Evolutionary conservation across 2,113 vertebrate species (phyloP).

Genomic region (Puffinus mauretanicus): DNA sequence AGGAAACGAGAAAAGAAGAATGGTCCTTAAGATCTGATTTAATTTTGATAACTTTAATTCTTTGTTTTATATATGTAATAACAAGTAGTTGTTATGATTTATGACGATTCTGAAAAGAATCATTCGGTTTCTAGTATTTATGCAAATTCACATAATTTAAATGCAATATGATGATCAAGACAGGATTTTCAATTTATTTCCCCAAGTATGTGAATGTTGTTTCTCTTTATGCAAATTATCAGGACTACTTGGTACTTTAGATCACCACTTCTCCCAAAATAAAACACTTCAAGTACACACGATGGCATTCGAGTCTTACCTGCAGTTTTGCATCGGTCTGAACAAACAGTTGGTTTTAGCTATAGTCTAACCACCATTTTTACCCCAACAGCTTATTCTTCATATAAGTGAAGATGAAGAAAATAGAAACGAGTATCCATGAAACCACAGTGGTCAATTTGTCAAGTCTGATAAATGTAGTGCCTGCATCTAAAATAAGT

Average conservation of each 20-base stretch:
- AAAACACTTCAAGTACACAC: background rate
- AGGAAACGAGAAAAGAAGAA: background rate
- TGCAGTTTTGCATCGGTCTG: background rate
- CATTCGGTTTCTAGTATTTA: constrained; percentile 27
- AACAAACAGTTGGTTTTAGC: background rate
- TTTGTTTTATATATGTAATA: background rate
- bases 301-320: background rate
- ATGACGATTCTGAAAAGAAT: constrained; percentile 29
- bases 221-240: constrained; percentile 46
- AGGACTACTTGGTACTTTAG: background rate
- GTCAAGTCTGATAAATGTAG: constrained; percentile 67
- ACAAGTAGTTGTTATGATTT: constrained; percentile 20
- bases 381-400: background rate
- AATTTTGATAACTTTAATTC: constrained; percentile 5
- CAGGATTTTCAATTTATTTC: constrained; percentile 59
- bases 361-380: background rate
- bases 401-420: background rate
- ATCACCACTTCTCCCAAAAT: constrained; percentile 28
- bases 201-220: background rate
- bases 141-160: constrained; percentile 43
- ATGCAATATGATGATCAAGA: constrained; percentile 47
- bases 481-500: constrained; percentile 51
- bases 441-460: constrained; percentile 61
- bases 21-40: background rate
- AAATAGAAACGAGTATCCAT: constrained; percentile 36